Evolutionary conservation across 2,888 invertebrate genomes (phyloP).

Genomic region (Cylloceria caligata): DNA sequence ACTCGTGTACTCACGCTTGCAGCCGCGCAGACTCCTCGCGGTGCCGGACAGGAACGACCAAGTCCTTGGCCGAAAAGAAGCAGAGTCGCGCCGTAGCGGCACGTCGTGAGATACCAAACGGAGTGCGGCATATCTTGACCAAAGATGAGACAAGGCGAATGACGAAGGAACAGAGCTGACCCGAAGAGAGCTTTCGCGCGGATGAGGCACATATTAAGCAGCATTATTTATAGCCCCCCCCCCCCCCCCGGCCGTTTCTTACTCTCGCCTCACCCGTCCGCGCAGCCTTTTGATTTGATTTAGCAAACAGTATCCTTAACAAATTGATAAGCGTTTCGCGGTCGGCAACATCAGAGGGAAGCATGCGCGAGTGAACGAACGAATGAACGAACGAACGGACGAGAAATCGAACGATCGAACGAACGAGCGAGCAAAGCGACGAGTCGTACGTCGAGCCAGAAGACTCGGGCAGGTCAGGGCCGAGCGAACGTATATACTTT

Average conservation of each 20-base stretch:
- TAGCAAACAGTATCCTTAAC: constrained; percentile 83
- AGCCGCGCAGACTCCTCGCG: constrained; percentile 33
- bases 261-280: too few species aligned
- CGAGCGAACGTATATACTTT: constrained; percentile 72
- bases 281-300: constrained; percentile 80
- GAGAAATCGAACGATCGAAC: constrained; percentile 37
- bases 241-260: too few species aligned
- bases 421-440: constrained; percentile 47
- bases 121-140: background rate
- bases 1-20: constrained; percentile 77
- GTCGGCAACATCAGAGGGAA: constrained; percentile 82
- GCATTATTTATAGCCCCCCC: constrained; percentile 81
- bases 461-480: constrained; percentile 78
- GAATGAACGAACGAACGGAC: background rate
- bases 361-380: constrained; percentile 29
- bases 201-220: constrained; percentile 82
- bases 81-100: constrained; percentile 19
- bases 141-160: constrained; percentile 12
- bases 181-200: constrained; percentile 33
- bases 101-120: constrained; percentile 51
- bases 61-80: background rate
- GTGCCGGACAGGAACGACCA: constrained; percentile 8
- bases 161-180: background rate
- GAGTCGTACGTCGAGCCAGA: constrained; percentile 67
- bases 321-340: constrained; percentile 84